Base-by-base conservation (phyloP, 2,888 invertebrate genomes). In the Pollenia griseotomentosa region DNA sequence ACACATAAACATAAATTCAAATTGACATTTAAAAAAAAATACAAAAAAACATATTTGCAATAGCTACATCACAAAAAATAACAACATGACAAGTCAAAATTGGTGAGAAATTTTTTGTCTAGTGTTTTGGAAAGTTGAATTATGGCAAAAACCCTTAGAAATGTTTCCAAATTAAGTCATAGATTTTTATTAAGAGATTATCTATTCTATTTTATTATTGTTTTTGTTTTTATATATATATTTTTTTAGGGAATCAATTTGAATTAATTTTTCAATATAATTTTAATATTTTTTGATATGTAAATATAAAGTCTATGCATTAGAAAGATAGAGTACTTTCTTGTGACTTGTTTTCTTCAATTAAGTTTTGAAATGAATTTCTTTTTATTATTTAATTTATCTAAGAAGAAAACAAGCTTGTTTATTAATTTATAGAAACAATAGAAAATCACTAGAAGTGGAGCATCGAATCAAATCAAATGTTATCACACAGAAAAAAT, bases 1-100 rank as follows among this genome's bases (percentile, higher is more conserved):
- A 83, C 71, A 83, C 19, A 81, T 61, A 73, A 80, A 86, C 83
- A 83, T 77, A 77, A 87, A 87, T 66, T 73, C 11, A 61, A 77
- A 71, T 81, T 87, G 87, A 84, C 81, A 83, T 84, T 87, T 87
- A 78, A 81, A 33, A 71, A 46, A 75, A 75, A 40, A 48, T 71
- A 7, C 19, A 42, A n/a, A 55, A 16, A 33, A 55, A 53, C 4
- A 12, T 14, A 80, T 59, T 53, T 33, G 33, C 33, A 33, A 6
- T 6, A 44, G 65, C 44, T 48, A 71, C 48, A 79, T 44, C 14
- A 70, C 23, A 78, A 33, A 77, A 16, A 16, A 61, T 42, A 42
- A 40, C 59, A 75, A 63, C 68, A 75, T 83, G 75, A 83, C 82
- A 83, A 83, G 74, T 74, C 61, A 82, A 82, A 86, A 83, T 78